Conservation (phyloP, 2,888 invertebrate species). For the Nomada fabriciana region DNA sequence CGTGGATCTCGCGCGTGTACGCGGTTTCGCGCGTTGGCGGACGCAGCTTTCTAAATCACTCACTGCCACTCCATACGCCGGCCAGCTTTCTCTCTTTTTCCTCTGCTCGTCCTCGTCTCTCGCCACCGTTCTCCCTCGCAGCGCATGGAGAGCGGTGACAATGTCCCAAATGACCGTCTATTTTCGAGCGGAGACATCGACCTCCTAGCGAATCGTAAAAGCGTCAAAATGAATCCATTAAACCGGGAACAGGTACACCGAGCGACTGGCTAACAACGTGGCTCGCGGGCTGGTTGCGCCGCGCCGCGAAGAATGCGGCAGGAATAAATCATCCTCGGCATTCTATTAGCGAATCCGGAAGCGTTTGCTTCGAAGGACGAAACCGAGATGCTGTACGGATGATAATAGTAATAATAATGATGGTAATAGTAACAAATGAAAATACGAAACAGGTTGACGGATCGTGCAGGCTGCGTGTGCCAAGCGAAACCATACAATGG, state of each 20-base stretch:
- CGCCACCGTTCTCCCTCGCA: slow-evolving; percentile 5
- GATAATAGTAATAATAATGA: background rate
- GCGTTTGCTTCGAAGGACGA: slow-evolving; percentile 17
- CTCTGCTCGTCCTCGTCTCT: slow-evolving; percentile 37
- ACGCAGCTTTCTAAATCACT: slow-evolving; percentile 79
- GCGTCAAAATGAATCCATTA: slow-evolving; percentile 69
- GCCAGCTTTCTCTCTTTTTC: slow-evolving; percentile 68
- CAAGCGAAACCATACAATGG: background rate
- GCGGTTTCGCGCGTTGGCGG: slow-evolving; percentile 76
- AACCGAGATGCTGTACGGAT: background rate
- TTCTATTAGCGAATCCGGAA: slow-evolving; percentile 26
- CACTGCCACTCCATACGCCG: slow-evolving; percentile 59
- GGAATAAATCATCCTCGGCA: slow-evolving; percentile 30
- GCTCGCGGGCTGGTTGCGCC: slow-evolving; percentile 14
- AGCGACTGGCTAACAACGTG: slow-evolving; percentile 4
- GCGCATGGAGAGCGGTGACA: slow-evolving; percentile 58
- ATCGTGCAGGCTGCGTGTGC: too few relatives aligned
- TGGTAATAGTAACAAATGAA: background rate
- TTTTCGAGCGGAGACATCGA: slow-evolving; percentile 71
- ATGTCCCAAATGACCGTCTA: slow-evolving; percentile 71
- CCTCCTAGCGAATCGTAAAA: slow-evolving; percentile 71
- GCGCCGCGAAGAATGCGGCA: slow-evolving; percentile 14
- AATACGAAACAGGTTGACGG: background rate
- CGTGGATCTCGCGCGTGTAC: slow-evolving; percentile 55
- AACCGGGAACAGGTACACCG: slow-evolving; percentile 67